Evolutionary conservation across 2,797 vertebrate species (phyloP), one percentile per base, ranked within the genome.

Genomic region (Typhlichthys subterraneus): DNA sequence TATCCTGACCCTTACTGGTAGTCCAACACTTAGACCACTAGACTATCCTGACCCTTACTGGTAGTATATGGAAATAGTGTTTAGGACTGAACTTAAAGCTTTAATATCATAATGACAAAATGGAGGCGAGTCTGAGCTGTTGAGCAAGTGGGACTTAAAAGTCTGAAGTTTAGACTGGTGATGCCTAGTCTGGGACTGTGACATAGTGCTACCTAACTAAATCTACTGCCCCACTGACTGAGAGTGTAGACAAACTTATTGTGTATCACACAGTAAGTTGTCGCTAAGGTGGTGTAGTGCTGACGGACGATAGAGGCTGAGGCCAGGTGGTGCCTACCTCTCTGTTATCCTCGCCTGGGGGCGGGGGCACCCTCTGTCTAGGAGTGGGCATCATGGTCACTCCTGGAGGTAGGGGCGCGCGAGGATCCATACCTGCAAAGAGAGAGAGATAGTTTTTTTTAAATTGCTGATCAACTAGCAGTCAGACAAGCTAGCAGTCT

Each of bases 291-390:
- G 19, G 2, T 2, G 23, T 23, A 23, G 23, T 23, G 23, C 23
- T 23, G 23, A 3, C 23, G 23, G 23, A 23, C 23, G 23, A 48
- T 9, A 12, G 12, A 47, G 46, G 13, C 46, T 2, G 11, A 48
- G 48, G 2, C 11, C 48, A n/a, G 46, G 13, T 33, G 15, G 3
- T 15, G 10, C 3, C 7, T 64, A 95, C 95, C 92, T 97, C 95
- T 89, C 95, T 84, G 72, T 75, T 91, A 12, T 97, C 95, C 67
- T 96, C 95, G 70, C 95, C 95, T 13, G 95, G 95, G 42, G 94
- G 95, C 0, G 94, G 95, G 0, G 95, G 95, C 0, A 95, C 92
- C 58, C 94, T 88, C 68, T 83, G 91, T 57, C 92, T 91, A 71
- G 91, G 93, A 51, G 53, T 67, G 0, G 90, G 86, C 50, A 94